Percentiles rank a stretch among this genome's conserved stretches.
Conservation (phyloP, 2,888 invertebrate species). For the Dorcus parallelipipedus region DNA sequence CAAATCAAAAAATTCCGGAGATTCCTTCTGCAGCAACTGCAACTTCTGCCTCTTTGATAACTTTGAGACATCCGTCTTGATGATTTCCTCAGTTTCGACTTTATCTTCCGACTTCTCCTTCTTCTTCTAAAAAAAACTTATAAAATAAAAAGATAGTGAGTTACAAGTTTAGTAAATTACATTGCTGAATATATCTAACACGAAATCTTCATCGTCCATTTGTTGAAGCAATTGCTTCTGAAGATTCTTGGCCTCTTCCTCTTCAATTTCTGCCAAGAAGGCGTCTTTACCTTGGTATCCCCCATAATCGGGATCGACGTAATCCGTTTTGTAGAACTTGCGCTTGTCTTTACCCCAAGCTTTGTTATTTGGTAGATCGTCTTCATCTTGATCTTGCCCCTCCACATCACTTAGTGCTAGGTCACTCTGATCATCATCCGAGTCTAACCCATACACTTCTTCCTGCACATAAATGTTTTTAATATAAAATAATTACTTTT, state of each 20-base stretch:
- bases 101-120: slow-evolving; percentile 35
- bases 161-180: neutral
- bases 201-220: slow-evolving; percentile 75
- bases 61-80: slow-evolving; percentile 74
- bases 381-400: slow-evolving; percentile 61
- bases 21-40: slow-evolving; percentile 76
- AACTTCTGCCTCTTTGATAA: slow-evolving; percentile 73
- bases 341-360: slow-evolving; percentile 86
- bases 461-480: slow-evolving; percentile 4
- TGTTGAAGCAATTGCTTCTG: slow-evolving; percentile 74
- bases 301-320: slow-evolving; percentile 82
- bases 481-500: neutral
- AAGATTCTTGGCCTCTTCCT: slow-evolving; percentile 77
- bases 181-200: slow-evolving; percentile 52
- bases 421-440: slow-evolving; percentile 48
- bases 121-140: slow-evolving; percentile 28
- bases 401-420: slow-evolving; percentile 74
- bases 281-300: slow-evolving; percentile 64
- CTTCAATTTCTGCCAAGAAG: slow-evolving; percentile 74
- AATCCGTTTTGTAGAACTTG: slow-evolving; percentile 82
- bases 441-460: slow-evolving; percentile 14
- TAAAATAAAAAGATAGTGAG: neutral
- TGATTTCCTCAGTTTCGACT: slow-evolving; percentile 53
- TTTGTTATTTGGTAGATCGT: slow-evolving; percentile 72
- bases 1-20: slow-evolving; percentile 80